These are phyloP conservation scores for Cheilosia soror DNA, from an alignment of 2,888 invertebrate species.

Conservation along the genomic window DNA sequence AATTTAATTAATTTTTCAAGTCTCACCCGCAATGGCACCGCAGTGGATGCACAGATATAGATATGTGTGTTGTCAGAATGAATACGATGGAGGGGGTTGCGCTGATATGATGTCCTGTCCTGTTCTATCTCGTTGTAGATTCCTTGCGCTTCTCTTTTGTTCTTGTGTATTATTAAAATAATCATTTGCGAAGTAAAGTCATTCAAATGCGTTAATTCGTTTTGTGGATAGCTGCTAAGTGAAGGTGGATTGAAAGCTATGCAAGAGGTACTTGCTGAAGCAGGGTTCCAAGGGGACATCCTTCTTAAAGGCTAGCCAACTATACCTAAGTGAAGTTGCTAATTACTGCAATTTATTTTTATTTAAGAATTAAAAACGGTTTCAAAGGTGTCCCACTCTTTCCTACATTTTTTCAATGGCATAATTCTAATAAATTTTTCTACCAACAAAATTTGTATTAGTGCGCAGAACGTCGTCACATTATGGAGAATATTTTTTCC, in stretches of 20 bases:
- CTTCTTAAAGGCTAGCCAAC: conserved; percentile 6
- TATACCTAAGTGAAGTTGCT: conserved; percentile 38
- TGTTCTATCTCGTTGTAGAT: conserved; percentile 11
- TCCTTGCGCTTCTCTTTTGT: conserved; percentile 26
- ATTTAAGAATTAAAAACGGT: too few species aligned
- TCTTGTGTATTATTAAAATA: conserved; percentile 43
- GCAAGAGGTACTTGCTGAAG: conserved; percentile 4
- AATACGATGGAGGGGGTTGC: background rate
- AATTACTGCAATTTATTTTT: conserved; percentile 55
- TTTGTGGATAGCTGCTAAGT: conserved; percentile 7
- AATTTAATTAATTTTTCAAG: conserved; percentile 75
- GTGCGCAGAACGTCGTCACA: background rate
- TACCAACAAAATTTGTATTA: background rate
- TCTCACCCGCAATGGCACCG: conserved; percentile 66
- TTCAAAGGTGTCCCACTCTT: too few species aligned
- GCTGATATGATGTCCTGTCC: conserved; percentile 12
- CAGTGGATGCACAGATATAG: conserved; percentile 42
- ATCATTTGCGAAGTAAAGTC: conserved; percentile 61
- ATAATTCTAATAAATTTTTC: conserved; percentile 2
- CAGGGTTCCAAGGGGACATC: background rate
- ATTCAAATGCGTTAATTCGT: conserved; percentile 51
- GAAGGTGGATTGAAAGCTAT: background rate
- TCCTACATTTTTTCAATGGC: conserved; percentile 36
- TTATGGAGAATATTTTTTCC: too few species aligned
- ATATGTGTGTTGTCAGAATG: conserved; percentile 55